A percentile compares a stretch with the other conserved stretches of the same genome.
Evolutionary conservation across 2,113 vertebrate genomes (phyloP).

Genomic region (Takifugu bimaculatus): DNA sequence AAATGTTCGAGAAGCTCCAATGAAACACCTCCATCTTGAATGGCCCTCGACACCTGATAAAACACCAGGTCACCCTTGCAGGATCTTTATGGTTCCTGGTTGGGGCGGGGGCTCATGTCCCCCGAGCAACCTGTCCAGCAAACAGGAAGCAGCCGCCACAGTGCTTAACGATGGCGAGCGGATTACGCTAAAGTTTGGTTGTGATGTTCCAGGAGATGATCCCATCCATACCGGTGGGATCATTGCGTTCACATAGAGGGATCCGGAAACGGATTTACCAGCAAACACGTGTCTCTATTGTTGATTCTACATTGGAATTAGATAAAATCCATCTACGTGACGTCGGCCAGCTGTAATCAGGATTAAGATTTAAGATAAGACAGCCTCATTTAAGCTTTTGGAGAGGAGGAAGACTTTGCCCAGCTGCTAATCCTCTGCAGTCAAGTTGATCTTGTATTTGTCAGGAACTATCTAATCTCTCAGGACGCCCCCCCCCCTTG

Average conservation of each 20-base stretch:
- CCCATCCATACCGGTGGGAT: no score
- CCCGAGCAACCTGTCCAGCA: background rate
- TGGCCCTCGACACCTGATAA: conserved; percentile 59
- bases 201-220: background rate
- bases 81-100: conserved; percentile 42
- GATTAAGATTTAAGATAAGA: background rate
- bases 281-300: no score
- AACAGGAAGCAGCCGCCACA: conserved; percentile 30
- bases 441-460: background rate
- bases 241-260: no score
- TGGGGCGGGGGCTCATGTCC: conserved; percentile 20
- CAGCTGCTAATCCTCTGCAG: background rate
- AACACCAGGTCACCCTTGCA: conserved; percentile 34
- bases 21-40: conserved; percentile 54
- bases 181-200: no score
- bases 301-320: no score
- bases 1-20: conserved; percentile 49
- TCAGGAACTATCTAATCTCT: background rate
- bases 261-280: no score
- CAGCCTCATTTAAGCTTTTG: background rate
- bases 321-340: no score
- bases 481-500: background rate
- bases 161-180: no score
- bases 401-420: background rate
- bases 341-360: no score